These are phyloP conservation scores for Sarcophaga rosellei DNA, from an alignment of 2,888 invertebrate species.

Conservation along the genomic window DNA sequence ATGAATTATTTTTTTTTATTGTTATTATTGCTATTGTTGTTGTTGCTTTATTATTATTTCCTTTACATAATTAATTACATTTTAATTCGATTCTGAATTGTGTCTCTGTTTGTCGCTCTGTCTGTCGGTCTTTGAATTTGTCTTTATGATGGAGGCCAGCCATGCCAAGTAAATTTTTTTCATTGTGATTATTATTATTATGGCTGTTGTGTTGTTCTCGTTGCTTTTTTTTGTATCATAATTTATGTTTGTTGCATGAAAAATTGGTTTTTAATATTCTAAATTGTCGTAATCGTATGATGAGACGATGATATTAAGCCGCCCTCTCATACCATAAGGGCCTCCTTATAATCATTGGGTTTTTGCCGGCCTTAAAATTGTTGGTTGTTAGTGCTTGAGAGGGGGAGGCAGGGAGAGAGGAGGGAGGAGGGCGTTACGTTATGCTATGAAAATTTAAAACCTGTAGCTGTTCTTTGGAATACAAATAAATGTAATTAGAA, in stretches of 20 bases:
- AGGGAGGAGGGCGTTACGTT: no score
- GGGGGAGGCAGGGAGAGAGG: no score
- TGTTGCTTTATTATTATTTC: conserved; percentile 27
- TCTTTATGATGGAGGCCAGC: not conserved
- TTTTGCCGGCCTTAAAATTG: not conserved
- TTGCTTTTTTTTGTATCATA: conserved; percentile 11
- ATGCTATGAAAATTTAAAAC: conserved; percentile 45
- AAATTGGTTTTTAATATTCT: conserved; percentile 67
- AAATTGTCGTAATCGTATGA: conserved; percentile 65
- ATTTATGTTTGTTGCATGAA: conserved; percentile 63
- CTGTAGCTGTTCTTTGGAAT: conserved; percentile 59
- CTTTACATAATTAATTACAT: conserved; percentile 63
- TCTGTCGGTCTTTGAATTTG: no score
- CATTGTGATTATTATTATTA: conserved; percentile 32
- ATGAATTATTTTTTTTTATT: not conserved
- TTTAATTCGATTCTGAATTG: conserved; percentile 53
- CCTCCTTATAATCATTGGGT: not conserved
- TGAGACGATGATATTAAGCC: conserved; percentile 15
- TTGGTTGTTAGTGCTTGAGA: no score
- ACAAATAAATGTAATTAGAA: conserved; percentile 68
- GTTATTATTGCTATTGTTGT: not conserved
- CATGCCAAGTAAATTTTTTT: conserved; percentile 36
- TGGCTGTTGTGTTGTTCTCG: not conserved
- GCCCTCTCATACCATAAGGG: no score
- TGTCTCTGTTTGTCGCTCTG: conserved; percentile 4